These are phyloP conservation scores for Alectura lathami DNA, from an alignment of 2,113 vertebrate species.

Conservation along the genomic window DNA sequence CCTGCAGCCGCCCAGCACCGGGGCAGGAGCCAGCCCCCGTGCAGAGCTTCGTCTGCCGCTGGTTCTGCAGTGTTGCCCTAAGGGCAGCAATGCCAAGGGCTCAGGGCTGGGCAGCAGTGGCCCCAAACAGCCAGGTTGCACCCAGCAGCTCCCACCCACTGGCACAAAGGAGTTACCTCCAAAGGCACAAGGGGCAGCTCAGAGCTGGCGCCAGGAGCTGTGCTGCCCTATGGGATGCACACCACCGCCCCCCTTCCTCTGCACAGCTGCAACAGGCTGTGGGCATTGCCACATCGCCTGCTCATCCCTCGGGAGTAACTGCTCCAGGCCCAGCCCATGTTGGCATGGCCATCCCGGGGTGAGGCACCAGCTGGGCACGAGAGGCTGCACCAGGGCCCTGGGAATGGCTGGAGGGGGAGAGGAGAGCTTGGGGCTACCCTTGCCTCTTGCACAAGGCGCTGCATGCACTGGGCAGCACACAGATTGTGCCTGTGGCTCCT, in stretches of 20 bases:
- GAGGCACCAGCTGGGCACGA: accelerated
- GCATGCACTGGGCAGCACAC: neutral
- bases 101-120: neutral
- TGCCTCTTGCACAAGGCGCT: accelerated
- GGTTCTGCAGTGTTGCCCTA: neutral
- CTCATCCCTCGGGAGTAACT: accelerated
- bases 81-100: neutral
- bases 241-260: neutral
- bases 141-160: neutral
- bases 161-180: neutral
- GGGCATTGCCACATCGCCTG: neutral
- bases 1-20: too few species aligned
- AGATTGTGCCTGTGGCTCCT: neutral
- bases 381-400: accelerated
- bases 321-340: neutral
- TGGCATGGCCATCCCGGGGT: accelerated
- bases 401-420: neutral
- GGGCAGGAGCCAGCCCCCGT: too few species aligned
- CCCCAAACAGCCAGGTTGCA: neutral
- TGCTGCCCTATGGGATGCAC: accelerated
- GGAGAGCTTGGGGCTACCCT: neutral
- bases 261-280: neutral
- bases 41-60: neutral
- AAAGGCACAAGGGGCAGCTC: neutral
- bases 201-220: neutral